Conservation (phyloP, 1,140 invertebrate genomes). For the Parapsyche elsis region DNA sequence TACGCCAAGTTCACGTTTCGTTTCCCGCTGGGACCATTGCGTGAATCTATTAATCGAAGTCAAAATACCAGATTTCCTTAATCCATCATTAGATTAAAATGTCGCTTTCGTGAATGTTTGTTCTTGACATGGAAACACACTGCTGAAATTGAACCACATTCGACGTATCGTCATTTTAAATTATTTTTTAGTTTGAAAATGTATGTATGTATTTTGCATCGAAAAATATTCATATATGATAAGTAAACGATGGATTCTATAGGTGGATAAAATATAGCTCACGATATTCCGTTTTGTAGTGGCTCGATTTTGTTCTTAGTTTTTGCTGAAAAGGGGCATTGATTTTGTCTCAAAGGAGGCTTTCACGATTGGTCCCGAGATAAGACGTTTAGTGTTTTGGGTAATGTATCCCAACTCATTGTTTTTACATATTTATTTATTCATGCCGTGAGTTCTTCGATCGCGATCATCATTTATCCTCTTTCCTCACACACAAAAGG, state of each 20-base stretch:
- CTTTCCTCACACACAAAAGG: background rate
- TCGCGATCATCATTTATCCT: slow-evolving; percentile 25
- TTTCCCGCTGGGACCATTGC: background rate
- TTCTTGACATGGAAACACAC: background rate
- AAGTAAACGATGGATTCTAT: too few relatives aligned
- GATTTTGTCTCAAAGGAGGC: background rate
- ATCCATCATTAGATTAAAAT: slow-evolving; percentile 27
- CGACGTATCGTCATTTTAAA: background rate
- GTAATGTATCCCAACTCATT: slow-evolving; percentile 31
- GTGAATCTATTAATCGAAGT: slow-evolving; percentile 35
- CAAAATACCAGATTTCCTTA: slow-evolving; percentile 13
- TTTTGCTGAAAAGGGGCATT: background rate
- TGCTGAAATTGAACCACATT: background rate
- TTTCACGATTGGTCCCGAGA: slow-evolving; percentile 8
- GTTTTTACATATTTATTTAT: slow-evolving; percentile 37
- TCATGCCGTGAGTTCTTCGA: slow-evolving; percentile 20
- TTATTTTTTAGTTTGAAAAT: too few relatives aligned
- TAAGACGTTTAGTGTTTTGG: slow-evolving; percentile 21
- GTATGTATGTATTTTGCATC: too few relatives aligned
- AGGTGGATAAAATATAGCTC: background rate
- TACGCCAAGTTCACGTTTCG: slow-evolving; percentile 26
- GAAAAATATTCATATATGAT: too few relatives aligned
- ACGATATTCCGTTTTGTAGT: background rate
- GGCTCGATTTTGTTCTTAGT: background rate
- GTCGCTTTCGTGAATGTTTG: background rate